Conservation (phyloP, 2,797 vertebrate genomes). For the Thripadectes ignobilis region DNA sequence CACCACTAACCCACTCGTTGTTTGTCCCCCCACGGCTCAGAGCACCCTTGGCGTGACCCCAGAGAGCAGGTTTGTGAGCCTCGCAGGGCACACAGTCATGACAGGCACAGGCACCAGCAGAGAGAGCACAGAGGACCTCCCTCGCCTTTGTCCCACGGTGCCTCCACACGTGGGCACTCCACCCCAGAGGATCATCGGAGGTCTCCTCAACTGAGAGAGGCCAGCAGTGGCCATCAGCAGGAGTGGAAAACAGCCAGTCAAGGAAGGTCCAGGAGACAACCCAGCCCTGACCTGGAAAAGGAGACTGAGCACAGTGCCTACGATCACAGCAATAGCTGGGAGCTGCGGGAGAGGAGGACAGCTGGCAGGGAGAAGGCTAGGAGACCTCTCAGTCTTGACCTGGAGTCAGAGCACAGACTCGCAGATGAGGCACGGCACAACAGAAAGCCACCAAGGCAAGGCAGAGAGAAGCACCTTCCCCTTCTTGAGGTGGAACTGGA, state of each 20-base stretch:
- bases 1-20: conserved; percentile 74
- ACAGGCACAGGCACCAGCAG: background rate
- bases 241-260: background rate
- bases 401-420: background rate
- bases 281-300: background rate
- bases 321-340: background rate
- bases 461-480: conserved; percentile 73
- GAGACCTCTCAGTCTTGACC: conserved; percentile 2
- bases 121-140: conserved; percentile 9
- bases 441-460: conserved; percentile 69
- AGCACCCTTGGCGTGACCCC: conserved; percentile 76
- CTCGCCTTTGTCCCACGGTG: fast-evolving
- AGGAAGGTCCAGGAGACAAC: background rate
- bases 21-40: conserved; percentile 73
- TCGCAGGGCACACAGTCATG: conserved; percentile 28
- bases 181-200: background rate
- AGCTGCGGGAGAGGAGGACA: conserved; percentile 13
- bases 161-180: background rate
- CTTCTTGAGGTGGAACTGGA: conserved; percentile 64
- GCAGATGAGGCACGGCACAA: background rate
- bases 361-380: background rate
- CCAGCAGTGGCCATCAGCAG: background rate
- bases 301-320: fast-evolving
- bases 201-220: background rate
- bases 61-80: conserved; percentile 76